Evolutionary conservation across 2,888 invertebrate genomes (phyloP), one percentile per base, ranked within the genome.

Genomic region (Digitonthophagus gazella): DNA sequence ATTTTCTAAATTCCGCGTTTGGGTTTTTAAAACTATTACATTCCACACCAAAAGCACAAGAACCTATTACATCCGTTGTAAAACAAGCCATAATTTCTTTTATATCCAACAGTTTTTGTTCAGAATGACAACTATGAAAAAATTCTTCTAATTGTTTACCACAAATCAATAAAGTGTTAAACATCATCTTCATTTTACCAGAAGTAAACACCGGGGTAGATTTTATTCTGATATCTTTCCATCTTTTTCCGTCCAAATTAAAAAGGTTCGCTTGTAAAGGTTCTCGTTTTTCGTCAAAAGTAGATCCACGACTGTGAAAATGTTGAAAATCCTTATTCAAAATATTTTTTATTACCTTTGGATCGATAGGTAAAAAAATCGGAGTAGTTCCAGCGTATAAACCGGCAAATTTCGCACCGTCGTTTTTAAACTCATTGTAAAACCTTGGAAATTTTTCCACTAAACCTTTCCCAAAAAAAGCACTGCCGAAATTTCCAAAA

Each of bases 41-140:
- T n/a, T n/a, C n/a, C n/a, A n/a, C 81, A 16, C 88, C 89, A 75
- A 89, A 88, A 11, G 86, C 88, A 67, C 86, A 85, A 19, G 84
- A 85, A 0, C 85, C 86, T 16, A 88, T 86, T 2, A 87, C 85
- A 74, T 88, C 88, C 80, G 86, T 86, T 0, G n/a, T n/a, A n/a
- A n/a, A n/a, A n/a, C n/a, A n/a, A n/a, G n/a, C n/a, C n/a, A n/a
- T n/a, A n/a, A n/a, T n/a, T n/a, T n/a, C n/a, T n/a, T n/a, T n/a
- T n/a, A n/a, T n/a, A n/a, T n/a, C n/a, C n/a, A n/a, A n/a, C 84
- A 84, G 3, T 85, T 85, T 70, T 84, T 83, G 67, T 85, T 80
- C 44, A 86, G 84, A 1, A 85, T 76, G 2, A 72, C 67, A 22
- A 75, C 72, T 5, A 72, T 8, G 1, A 67, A 5, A 3, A 65